A percentile compares a stretch with the other conserved stretches of the same genome.
These are phyloP conservation scores for Rhinogobius similis DNA, from an alignment of 2,113 vertebrate genomes.

Conservation along the genomic window DNA sequence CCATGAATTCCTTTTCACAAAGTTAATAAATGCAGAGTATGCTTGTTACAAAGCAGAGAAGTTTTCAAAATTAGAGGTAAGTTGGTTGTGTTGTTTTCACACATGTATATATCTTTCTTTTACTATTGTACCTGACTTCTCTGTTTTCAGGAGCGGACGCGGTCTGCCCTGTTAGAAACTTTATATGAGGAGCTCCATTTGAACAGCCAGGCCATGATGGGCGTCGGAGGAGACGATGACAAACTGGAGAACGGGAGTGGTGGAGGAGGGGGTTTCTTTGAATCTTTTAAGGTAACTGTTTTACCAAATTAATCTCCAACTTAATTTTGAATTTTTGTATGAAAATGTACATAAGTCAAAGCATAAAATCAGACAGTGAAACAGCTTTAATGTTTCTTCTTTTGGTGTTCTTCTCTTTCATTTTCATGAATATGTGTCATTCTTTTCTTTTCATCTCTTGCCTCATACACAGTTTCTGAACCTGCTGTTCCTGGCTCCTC, in stretches of 20 bases:
- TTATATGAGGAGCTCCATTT: conserved; percentile 90
- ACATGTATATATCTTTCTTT: background rate
- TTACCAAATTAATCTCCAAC: background rate
- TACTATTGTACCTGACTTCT: conserved; percentile 9
- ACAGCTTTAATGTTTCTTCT: conserved; percentile 6
- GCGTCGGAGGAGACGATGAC: conserved; percentile 87
- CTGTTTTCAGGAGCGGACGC: conserved; percentile 84
- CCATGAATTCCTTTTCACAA: conserved; percentile 93
- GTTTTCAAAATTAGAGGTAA: conserved; percentile 94
- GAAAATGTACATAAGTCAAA: background rate
- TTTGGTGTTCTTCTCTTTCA: conserved; percentile 4
- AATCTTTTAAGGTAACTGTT: conserved; percentile 91
- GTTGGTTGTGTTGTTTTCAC: conserved; percentile 16
- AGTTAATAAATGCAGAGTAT: conserved; percentile 95
- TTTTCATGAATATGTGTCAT: conserved; percentile 6
- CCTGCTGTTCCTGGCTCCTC: conserved; percentile 25
- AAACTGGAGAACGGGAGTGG: conserved; percentile 89
- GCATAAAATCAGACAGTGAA: background rate
- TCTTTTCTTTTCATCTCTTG: conserved; percentile 22
- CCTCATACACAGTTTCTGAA: conserved; percentile 36
- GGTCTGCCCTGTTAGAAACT: conserved; percentile 88
- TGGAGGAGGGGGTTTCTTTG: conserved; percentile 90
- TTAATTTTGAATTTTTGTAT: background rate
- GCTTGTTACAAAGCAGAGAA: conserved; percentile 97
- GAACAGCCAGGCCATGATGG: conserved; percentile 95